Evolutionary conservation across 2,113 vertebrate genomes (phyloP).

Genomic region (Pandion haliaetus): DNA sequence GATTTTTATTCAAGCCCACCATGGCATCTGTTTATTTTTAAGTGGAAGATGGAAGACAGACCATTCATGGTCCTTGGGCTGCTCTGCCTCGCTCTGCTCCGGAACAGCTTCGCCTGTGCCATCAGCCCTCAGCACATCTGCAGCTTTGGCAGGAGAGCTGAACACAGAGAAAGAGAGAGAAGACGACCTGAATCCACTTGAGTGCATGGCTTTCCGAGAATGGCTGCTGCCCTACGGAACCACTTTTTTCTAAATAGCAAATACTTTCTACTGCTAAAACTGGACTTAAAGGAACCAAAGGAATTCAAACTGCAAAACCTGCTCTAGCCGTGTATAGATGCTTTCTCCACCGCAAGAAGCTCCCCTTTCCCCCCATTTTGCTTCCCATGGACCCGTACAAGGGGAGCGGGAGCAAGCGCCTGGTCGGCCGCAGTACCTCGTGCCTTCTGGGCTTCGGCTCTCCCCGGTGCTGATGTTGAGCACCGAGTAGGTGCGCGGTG

Average conservation of each 20-base stretch:
- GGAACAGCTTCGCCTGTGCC: not conserved
- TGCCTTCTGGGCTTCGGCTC: not conserved
- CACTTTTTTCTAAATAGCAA: not conserved
- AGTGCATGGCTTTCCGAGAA: rapidly evolving
- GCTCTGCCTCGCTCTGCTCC: rapidly evolving
- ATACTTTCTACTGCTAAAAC: not conserved
- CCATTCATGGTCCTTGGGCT: not conserved
- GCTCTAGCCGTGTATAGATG: rapidly evolving
- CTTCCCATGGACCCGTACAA: rapidly evolving
- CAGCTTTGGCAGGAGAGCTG: not conserved
- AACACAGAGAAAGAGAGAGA: not conserved
- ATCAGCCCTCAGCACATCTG: not conserved
- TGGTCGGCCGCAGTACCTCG: not conserved
- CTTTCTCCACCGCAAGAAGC: not conserved
- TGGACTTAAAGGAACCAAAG: not conserved
- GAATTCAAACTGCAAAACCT: not conserved
- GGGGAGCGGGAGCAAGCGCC: not conserved
- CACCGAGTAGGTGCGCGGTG: not conserved
- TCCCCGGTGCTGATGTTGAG: not conserved
- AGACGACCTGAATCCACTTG: rapidly evolving
- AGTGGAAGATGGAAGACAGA: not conserved
- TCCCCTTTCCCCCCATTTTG: not conserved
- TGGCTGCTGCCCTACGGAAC: rapidly evolving
- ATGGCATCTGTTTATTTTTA: rapidly evolving
- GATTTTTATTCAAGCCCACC: not conserved